Conservation (phyloP, 2,797 vertebrate genomes). For the Buceros bicornis region DNA sequence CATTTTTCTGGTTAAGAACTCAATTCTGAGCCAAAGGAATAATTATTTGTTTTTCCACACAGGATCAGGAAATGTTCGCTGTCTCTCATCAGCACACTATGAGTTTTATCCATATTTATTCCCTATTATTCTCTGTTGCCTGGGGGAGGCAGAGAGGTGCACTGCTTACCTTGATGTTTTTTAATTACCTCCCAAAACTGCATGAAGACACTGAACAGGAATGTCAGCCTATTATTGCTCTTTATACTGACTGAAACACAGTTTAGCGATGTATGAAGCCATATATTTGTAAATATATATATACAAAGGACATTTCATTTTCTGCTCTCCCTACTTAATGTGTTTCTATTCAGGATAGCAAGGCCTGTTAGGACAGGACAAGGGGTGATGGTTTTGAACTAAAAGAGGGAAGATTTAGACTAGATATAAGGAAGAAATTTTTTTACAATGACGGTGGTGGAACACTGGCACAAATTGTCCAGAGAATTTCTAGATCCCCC, state of each 20-base stretch:
- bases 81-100: background rate
- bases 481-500: too few species aligned
- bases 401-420: too few species aligned
- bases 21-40: background rate
- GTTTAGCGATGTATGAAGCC: background rate
- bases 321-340: background rate
- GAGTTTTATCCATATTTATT: background rate
- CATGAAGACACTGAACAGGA: background rate
- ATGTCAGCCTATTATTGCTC: background rate
- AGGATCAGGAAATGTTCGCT: background rate
- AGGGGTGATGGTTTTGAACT: too few species aligned
- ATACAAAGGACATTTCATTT: background rate
- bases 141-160: background rate
- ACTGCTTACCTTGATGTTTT: background rate
- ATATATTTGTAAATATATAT: background rate
- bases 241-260: background rate
- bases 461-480: too few species aligned
- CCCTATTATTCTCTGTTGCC: background rate
- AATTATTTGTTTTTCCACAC: background rate
- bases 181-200: background rate
- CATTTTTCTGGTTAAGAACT: background rate
- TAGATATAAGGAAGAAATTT: too few species aligned
- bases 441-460: too few species aligned
- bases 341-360: background rate
- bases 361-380: too few species aligned